Evolutionary conservation across 2,113 vertebrate species (phyloP), one percentile per base, ranked within the genome.

Genomic region (Typhlomys cinereus): DNA sequence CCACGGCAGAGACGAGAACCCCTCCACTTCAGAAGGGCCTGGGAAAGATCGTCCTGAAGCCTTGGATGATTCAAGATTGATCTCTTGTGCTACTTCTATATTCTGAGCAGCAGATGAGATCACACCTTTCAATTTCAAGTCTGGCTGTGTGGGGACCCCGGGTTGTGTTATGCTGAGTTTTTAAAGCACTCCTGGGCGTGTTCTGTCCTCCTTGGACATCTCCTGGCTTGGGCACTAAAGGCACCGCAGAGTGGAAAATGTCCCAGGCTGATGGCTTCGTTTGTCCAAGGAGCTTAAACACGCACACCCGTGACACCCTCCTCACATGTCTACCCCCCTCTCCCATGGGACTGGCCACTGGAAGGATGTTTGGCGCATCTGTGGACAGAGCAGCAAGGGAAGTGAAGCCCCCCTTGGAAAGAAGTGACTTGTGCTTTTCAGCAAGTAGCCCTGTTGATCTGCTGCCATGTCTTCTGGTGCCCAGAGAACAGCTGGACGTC

Each of bases 71-170:
- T 78, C 81, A 85, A 83, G 83, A 87, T 83, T 46, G 89, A 88
- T 90, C 88, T 93, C 93, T 79, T 75, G 88, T 12, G 82, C 93
- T 52, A 90, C 93, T 93, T 94, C 87, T 44, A 52, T 85, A 57
- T 36, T 67, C 80, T 70, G 41, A 75, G 70, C 18, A 2, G 66
- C 76, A 74, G 86, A 74, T 84, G 75, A 50, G 85, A 89, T 71
- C 25, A 69, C 15, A 62, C 41, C 46, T 90, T 66, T 86, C 76
- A 69, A 54, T 70, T 48, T 75, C 57, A 57, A 85, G 50, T 71
- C 83, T 79, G 31, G 52, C 88, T 78, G 92, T 61, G 67, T 34
- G 39, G 85, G 81, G 88, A 93, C 74, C 29, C 11, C 1, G 50
- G 85, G 73, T 71, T 89, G 90, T 93, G 90, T 64, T 75, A 41